phyloP scores from a whole-genome alignment of 2,888 invertebrate species.

The Cosmia trapezina region DNA sequence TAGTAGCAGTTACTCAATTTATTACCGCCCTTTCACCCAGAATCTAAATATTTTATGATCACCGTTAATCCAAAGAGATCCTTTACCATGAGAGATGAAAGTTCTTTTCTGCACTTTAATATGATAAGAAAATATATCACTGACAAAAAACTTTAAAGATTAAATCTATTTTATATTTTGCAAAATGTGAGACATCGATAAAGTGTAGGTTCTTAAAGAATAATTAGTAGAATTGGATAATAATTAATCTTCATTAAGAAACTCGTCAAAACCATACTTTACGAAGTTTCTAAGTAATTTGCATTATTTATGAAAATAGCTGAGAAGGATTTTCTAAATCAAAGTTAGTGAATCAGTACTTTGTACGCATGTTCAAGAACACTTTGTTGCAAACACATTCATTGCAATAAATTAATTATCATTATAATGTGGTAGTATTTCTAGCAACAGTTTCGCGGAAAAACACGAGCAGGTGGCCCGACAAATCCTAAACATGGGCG shows the following conservation, averaged over 20 bases:
- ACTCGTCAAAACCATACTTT: background rate
- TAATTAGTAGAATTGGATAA: background rate
- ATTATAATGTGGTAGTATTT: background rate
- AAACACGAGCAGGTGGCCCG: background rate
- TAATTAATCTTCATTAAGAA: slow-evolving; percentile 22
- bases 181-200: background rate
- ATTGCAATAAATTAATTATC: slow-evolving; percentile 2
- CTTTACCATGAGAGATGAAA: background rate
- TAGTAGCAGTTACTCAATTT: slow-evolving; percentile 36
- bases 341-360: slow-evolving; percentile 6
- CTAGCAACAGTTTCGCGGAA: background rate
- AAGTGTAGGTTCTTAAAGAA: background rate
- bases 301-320: slow-evolving; percentile 11
- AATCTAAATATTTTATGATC: slow-evolving; percentile 27
- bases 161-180: background rate
- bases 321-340: slow-evolving; percentile 6
- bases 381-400: background rate
- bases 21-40: slow-evolving; percentile 20
- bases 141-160: background rate
- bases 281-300: slow-evolving; percentile 1
- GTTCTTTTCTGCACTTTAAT: background rate
- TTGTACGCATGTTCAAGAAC: background rate
- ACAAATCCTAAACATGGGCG: background rate
- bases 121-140: background rate
- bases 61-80: slow-evolving; percentile 39